Evolutionary conservation across 2,888 invertebrate species (phyloP).

Genomic region (Brassicogethes aeneus): DNA sequence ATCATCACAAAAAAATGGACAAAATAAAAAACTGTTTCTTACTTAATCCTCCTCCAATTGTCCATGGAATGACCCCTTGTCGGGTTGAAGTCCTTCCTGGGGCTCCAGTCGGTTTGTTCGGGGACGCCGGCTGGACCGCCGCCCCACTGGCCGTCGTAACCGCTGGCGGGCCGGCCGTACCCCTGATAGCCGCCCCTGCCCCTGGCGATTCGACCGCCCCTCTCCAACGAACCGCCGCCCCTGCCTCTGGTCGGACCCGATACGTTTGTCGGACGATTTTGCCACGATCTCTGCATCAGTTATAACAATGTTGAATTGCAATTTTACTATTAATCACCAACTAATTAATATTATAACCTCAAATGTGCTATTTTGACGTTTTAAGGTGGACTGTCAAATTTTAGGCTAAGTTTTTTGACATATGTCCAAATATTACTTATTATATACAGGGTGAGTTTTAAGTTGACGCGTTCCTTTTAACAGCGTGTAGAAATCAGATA

Average conservation of each 20-base stretch:
- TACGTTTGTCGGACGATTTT: slow-evolving; percentile 37
- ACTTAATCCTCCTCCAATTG: slow-evolving; percentile 44
- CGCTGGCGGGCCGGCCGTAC: slow-evolving; percentile 33
- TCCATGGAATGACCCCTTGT: slow-evolving; percentile 37
- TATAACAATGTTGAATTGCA: neutral
- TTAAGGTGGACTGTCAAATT: too few species aligned
- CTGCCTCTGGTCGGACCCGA: slow-evolving; percentile 35
- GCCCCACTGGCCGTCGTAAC: slow-evolving; percentile 45
- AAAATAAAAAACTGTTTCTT: too few species aligned
- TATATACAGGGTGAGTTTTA: too few species aligned
- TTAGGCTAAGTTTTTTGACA: too few species aligned
- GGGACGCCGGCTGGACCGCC: slow-evolving; percentile 44
- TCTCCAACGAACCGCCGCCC: slow-evolving; percentile 44
- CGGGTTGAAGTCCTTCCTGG: slow-evolving; percentile 47
- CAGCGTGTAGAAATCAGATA: too few species aligned
- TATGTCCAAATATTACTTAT: too few species aligned
- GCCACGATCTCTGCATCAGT: slow-evolving; percentile 39
- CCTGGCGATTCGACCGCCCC: slow-evolving; percentile 35
- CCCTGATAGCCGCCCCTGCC: slow-evolving; percentile 32
- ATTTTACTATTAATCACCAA: neutral
- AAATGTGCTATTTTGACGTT: too few species aligned
- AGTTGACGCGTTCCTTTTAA: too few species aligned
- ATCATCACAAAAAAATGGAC: too few species aligned
- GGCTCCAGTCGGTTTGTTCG: slow-evolving; percentile 49
- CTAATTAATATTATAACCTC: too few species aligned